Percentiles rank a stretch among this genome's conserved stretches.
These are phyloP conservation scores for Limnephilus auricula DNA, from an alignment of 2,888 invertebrate species.

Conservation along the genomic window DNA sequence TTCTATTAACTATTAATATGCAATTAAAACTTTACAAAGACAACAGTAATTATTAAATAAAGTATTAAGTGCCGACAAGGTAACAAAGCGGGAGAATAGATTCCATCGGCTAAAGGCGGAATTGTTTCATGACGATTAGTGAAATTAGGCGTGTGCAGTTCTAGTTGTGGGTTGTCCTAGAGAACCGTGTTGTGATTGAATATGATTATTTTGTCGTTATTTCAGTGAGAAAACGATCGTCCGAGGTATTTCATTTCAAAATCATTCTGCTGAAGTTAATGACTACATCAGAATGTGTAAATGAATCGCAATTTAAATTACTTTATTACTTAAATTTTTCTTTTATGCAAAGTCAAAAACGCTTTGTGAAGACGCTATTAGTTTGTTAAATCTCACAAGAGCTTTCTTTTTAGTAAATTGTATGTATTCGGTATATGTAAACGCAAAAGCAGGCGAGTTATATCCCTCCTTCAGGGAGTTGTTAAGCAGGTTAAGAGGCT, in stretches of 20 bases:
- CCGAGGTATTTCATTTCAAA: neutral
- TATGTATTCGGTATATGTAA: no score
- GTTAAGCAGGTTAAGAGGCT: no score
- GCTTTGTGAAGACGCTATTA: neutral
- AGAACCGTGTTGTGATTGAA: neutral
- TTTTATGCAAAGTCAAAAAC: neutral
- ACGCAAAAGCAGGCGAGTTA: no score
- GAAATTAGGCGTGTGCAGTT: neutral
- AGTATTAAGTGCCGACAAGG: neutral
- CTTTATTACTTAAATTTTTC: neutral
- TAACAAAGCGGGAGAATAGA: neutral
- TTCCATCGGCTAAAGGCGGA: neutral
- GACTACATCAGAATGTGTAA: neutral
- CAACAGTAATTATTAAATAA: neutral
- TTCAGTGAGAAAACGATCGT: no score
- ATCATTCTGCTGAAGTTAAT: neutral
- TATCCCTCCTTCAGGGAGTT: no score
- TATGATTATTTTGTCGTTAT: neutral
- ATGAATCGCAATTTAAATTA: neutral
- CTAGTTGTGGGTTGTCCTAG: neutral
- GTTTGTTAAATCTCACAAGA: neutral
- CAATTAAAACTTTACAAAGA: neutral
- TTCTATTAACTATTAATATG: neutral
- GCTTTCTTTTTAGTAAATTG: no score
- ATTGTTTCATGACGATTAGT: neutral